Base-by-base conservation (phyloP, 2,888 invertebrate species). In the Cetonia aurata region DNA sequence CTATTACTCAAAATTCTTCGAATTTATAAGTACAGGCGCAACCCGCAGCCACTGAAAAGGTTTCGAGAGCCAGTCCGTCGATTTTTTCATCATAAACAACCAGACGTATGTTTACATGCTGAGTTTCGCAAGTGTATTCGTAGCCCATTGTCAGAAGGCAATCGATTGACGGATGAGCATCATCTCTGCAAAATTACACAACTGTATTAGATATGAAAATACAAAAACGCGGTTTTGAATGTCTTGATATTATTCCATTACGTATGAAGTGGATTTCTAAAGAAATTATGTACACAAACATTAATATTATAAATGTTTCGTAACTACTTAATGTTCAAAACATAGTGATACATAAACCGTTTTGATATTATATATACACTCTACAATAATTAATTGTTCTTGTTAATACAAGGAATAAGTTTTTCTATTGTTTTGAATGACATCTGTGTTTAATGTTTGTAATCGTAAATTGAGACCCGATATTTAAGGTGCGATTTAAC, bases 21-120 rank as follows among this genome's bases (percentile, higher is more conserved):
- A 31, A 13, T 3, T 19, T 17, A n/a, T 70, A 70, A 10, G 55
- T 70, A n/a, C 69, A 70, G 17, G 62, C 31, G 19, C 71, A 71
- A n/a, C 71, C 71, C 12, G 71, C 50, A n/a, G 71, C 67, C 10
- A 71, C 44, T 4, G 53, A 50, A 50, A 71, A 67, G 37, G 59
- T 57, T 44, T 71, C 59, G 12, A 59, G 9, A 9, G 13, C 52
- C 44, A 71, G 17, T 6, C 15, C 42, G 19, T 52, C 25, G 12
- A 8, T 37, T 37, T 71, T n/a, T 4, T 67, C 71, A n/a, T 71
- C 59, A n/a, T 59, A 46, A 10, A 67, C 71, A 6, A 67, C 67
- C 59, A 71, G 42, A 9, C 71, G 56, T 8, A 71, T 59, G 15
- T 44, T 71, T n/a, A 67, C 52, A 33, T 59, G 52, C 17, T 71